Evolutionary conservation across 2,797 vertebrate species (phyloP), one percentile per base, ranked within the genome.

Genomic region (Allobates femoralis): DNA sequence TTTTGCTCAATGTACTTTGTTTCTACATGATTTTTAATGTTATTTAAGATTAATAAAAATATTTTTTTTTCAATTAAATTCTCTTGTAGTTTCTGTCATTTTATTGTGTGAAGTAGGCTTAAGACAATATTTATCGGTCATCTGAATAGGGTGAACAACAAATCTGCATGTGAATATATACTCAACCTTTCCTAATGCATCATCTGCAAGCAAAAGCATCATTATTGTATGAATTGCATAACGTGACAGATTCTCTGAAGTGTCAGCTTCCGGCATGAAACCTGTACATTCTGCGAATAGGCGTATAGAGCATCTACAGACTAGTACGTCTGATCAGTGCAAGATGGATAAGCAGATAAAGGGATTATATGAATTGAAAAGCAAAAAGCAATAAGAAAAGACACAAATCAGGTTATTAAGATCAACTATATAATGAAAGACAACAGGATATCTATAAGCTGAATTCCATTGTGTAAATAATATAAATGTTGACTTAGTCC

Each of bases 371-470:
- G 62, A 66, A 66, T 28, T 30, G 14, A 30, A 30, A 14, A 66
- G 23, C 18, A 58, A 58, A 21, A 66, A 66, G 28, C 62, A 66
- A 30, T 66, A 66, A 66, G 30, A 66, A 26, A 30, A 66, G 16
- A 66, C 62, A 30, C 7, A 30, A 30, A 66, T 66, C 62, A 66
- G 62, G 12, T 66, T 66, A 30, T 5, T 15, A 66, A 66, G 12
- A 66, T 66, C 62, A 30, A 30, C 62, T 15, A 30, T 66, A 30
- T 66, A 66, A 66, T 66, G 62, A 66, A 66, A 66, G 28, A 66
- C 62, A 28, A 66, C 28, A 30, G 26, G 62, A 66, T 16, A 15
- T 30, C 62, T 30, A 28, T 66, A 66, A 66, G 62, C 30, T 66
- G 26, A 66, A 66, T 66, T 66, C 30, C 28, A 66, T 30, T 2